Base-by-base conservation (phyloP, 2,888 invertebrate genomes). In the Gymnocheta viridis region DNA sequence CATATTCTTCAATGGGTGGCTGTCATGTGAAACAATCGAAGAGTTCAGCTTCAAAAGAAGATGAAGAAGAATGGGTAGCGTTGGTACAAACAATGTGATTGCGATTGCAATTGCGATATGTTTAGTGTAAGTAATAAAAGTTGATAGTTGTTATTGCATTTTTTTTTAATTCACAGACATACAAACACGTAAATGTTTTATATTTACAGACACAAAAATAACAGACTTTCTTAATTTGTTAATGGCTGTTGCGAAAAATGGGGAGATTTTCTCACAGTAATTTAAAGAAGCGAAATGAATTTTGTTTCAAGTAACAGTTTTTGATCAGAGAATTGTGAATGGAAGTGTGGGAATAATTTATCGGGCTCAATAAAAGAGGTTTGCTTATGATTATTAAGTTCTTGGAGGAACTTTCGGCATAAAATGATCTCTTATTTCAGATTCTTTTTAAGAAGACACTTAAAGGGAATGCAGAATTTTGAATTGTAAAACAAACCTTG, bases 201-300 rank as follows among this genome's bases (percentile, higher is more conserved):
- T 17, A 62, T 22, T 22, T 64, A 17, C 19, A 38, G 60, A 35
- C 35, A 19, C 32, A 27, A 12, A 66, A 32, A 47, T 41, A 54
- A 35, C 67, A 74, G 73, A 79, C 73, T 74, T 79, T 82, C 74
- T 77, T 80, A 76, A 77, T 77, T 67, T 76, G 60, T 38, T 83
- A 70, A 66, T 76, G 44, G 14, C 2, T 49, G 58, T 19, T 56
- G 32, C 14, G 12, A 67, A 72, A 47, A 67, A 41, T 32, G n/a
- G 24, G 24, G 27, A 44, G 41, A 74, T 14, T 74, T 81, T 81
- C 81, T 44, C 73, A 81, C 80, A 80, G 60, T 38, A 67, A 80
- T 73, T 80, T 73, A 58, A 24, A 58, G 27, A 41, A 14, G 7
- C 32, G 14, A 38, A 73, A 47, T n/a, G 9, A 24, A 47, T 35